Conservation (phyloP, 2,113 vertebrate genomes). For the Mirza zaza region DNA sequence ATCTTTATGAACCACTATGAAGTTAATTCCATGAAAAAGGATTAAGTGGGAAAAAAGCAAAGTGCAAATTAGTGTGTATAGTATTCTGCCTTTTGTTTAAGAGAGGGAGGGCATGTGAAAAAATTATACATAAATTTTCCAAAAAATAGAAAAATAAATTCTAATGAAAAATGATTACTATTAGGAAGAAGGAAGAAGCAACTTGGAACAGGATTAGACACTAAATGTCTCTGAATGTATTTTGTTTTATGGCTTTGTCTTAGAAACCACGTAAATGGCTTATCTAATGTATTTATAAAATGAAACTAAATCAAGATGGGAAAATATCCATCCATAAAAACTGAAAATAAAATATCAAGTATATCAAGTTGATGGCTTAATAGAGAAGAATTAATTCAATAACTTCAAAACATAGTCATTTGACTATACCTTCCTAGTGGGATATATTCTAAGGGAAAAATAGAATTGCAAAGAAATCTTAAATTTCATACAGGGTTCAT, state of each 20-base stretch:
- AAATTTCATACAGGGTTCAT: neutral
- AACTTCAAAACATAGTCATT: neutral
- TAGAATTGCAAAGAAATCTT: slow-evolving; percentile 18
- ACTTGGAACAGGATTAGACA: neutral
- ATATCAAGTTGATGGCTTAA: neutral
- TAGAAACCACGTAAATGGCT: neutral
- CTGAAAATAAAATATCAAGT: neutral
- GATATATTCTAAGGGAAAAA: neutral
- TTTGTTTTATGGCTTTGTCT: slow-evolving; percentile 23
- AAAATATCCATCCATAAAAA: slow-evolving; percentile 12
- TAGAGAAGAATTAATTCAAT: neutral
- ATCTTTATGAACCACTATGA: neutral
- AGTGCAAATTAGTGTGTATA: neutral
- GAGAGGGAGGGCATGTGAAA: neutral
- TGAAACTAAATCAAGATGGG: slow-evolving; percentile 25
- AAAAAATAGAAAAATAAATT: slow-evolving; percentile 1
- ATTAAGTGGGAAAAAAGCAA: neutral
- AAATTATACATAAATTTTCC: neutral
- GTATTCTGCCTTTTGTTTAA: neutral
- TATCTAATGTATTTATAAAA: neutral
- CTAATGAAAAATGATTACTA: neutral
- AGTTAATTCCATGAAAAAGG: neutral
- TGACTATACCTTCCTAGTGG: neutral
- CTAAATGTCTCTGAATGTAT: neutral
- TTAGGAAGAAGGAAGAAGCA: neutral